Base-by-base conservation (phyloP, 2,113 vertebrate genomes). In the Ptilorrhoa leucosticta region DNA sequence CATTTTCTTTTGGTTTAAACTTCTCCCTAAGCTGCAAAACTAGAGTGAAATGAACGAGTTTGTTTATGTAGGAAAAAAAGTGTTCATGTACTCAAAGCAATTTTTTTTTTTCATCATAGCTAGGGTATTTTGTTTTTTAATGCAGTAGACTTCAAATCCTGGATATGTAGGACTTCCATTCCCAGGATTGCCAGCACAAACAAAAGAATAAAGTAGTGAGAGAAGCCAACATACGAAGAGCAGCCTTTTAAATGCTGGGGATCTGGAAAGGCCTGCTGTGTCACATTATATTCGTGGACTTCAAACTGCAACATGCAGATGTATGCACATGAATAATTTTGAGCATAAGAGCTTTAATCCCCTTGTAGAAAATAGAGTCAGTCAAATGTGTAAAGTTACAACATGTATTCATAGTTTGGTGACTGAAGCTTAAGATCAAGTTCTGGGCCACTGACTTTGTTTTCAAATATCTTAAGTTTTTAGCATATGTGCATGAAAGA, bases 291-390 rank as follows among this genome's bases (percentile, higher is more conserved):
- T 88, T 70, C 92, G 71, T 70, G 68, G 35, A 80, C 94, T 97
- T 88, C 79, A 83, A 73, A 54, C 50, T 73, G 83, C 82, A 94
- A 71, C 88, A 71, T 86, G 85, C 73, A 96, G 76, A 90, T 86
- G 60, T 80, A 81, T 90, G 92, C 90, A 88, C 88, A 92, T 93
- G 88, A 95, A 88, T 96, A 95, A 95, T 83, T 89, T 95, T 44
- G 31, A 78, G 75, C 58, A 77, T 54, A 76, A 80, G 76, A 60
- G 56, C 90, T 83, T 82, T 94, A 96, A 94, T 93, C 75, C 78
- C 11, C n/a, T 70, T 10, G 60, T 48, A 78, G 76, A 96, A 95
- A 96, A 96, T 57, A 60, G 93, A 92, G n/a, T 81, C 93, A 90
- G 48, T 93, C 79, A 78, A 88, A 96, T 75, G 90, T 86, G 71